Evolutionary conservation across 2,797 vertebrate species (phyloP), one percentile per base, ranked within the genome.

Genomic region (Hyperoplus immaculatus): DNA sequence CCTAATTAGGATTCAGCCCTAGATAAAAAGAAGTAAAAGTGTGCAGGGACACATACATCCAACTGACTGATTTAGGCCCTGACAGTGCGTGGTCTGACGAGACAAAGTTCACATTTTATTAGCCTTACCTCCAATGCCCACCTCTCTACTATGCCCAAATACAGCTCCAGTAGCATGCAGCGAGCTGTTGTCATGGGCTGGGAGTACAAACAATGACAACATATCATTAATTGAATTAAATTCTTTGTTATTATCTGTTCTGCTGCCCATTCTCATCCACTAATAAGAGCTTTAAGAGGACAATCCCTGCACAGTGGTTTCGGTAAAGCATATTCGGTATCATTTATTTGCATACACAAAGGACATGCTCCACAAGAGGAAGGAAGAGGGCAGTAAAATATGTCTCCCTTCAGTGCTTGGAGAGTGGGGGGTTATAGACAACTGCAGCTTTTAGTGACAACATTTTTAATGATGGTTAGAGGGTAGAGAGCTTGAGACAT

Each of bases 381-480:
- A 59, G 50, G 36, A 67, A 13, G 57, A 62, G 16, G 57, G 47
- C 36, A 64, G 18, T 46, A 42, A 46, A 58, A 65, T 15, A 78
- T n/a, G 47, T 61, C 59, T 77, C 15, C 63, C 45, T 72, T 56
- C 53, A 68, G 74, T 16, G 38, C 36, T 11, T 1, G 46, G 6
- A 39, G 66, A 47, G 38, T 45, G 67, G 61, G 57, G 38, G 18
- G 49, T 64, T 69, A 77, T 62, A 4, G 39, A 76, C 51, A 75
- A 75, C 65, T 57, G 67, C 65, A 67, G 70, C 73, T 80, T 86
- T 77, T 81, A 82, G 83, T 79, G 64, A 82, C 82, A 80, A 78
- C 77, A 77, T 86, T 73, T 87, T 85, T 86, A 89, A 87, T 84
- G 86, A 85, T 69, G 77, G 72, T 81, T 80, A 41, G 68, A 83